Evolutionary conservation across 2,888 invertebrate genomes (phyloP), one percentile per base, ranked within the genome.

Genomic region (Drosophila picticornis): DNA sequence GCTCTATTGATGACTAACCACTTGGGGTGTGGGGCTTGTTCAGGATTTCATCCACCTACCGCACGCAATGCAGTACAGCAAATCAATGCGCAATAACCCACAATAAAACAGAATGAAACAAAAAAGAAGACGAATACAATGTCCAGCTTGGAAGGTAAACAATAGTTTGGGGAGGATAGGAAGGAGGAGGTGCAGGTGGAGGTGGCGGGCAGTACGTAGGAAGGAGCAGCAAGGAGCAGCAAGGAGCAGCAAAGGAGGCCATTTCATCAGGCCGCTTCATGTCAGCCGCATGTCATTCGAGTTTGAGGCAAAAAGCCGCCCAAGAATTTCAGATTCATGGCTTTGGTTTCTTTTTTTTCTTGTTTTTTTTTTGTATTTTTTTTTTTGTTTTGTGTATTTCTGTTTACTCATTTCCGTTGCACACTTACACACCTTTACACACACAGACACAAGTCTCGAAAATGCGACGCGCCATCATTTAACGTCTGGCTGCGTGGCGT

Each of bases 291-390:
- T 85, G 88, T 88, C 85, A 85, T 83, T 78, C 56, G 56, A 80
- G 65, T 80, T 83, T 58, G 72, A 80, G 80, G 72, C 60, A 77
- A 82, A 87, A 74, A 69, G 57, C 66, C 72, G 61, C 43, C 61
- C 59, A 85, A 77, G 84, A 87, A 86, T 88, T 88, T 88, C 87
- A 86, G 89, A 85, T 86, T 86, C 89, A 86, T 83, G 71, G 80
- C 87, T 72, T 67, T 80, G 82, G 51, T 75, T 76, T 61, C 53
- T 56, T 19, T 55, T 53, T 38, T n/a, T 25, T 34, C n/a, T n/a
- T n/a, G n/a, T 52, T 46, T 32, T 27, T 34, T 65, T 4, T 2
- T 0, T 7, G 38, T 32, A 11, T 40, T 25, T 25, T 46, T 48
- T 31, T 29, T 43, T 48, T 16, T 22, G 7, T 27, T 16, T 71